Conservation (phyloP, 2,797 vertebrate species). For the Phalloptychus januarius region DNA sequence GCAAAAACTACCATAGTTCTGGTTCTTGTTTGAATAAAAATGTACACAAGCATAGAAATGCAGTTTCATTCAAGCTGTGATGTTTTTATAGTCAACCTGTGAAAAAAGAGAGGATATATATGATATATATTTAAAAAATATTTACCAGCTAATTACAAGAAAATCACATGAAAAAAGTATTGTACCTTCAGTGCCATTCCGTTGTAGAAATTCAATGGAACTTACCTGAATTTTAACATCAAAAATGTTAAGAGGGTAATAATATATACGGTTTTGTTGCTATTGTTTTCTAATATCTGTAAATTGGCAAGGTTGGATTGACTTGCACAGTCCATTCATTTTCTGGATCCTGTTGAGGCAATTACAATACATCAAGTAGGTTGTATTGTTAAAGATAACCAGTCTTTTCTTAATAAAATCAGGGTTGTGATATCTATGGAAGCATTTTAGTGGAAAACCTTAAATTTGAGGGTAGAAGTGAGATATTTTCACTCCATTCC, state of each 20-base stretch:
- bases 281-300: not conserved
- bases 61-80: too few relatives aligned
- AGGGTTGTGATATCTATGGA: not conserved
- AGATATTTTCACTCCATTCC: not conserved
- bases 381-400: not conserved
- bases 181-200: too few relatives aligned
- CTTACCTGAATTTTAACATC: too few relatives aligned
- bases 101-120: too few relatives aligned
- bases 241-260: too few relatives aligned
- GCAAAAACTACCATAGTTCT: not conserved
- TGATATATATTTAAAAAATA: too few relatives aligned
- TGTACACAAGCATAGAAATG: not conserved
- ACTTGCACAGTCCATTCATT: not conserved
- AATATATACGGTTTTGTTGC: not conserved
- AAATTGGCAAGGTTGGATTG: not conserved
- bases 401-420: not conserved
- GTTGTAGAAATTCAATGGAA: too few relatives aligned
- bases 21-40: not conserved
- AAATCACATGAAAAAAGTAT: too few relatives aligned
- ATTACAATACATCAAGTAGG: not conserved
- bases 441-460: not conserved
- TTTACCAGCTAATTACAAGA: too few relatives aligned
- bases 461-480: not conserved
- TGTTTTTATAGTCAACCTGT: too few relatives aligned
- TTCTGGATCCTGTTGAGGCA: not conserved